Evolutionary conservation across 1,140 invertebrate genomes (phyloP), one percentile per base, ranked within the genome.

Genomic region (Hypothenemus hampei): DNA sequence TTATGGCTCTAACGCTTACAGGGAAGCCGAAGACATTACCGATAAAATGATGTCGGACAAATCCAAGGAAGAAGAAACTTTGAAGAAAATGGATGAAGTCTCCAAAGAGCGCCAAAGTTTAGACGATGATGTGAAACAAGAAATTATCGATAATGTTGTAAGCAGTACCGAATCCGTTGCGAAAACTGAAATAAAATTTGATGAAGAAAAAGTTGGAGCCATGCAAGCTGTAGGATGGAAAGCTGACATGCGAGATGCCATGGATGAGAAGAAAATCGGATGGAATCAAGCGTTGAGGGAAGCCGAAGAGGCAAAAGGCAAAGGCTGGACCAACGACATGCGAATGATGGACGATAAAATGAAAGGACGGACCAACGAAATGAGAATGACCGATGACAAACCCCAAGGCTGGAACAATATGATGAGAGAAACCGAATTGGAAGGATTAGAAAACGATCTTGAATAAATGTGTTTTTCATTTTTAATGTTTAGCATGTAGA

Each of bases 21-120:
- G 56, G 24, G 20, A 23, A n/a, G 43, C 33, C 33, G 58, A 43
- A 3, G 13, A 35, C 15, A 13, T 13, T 19, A 31, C 49, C 7
- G 43, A 31, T 20, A 49, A 19, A 15, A 49, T 35, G n/a, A 48
- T 41, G 10, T 53, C 35, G n/a, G 46, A 44, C n/a, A 48, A 52
- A 4, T 52, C 60, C 13, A 67, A 65, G 39, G 60, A 64, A 46
- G 43, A 43, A 10, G 59, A 62, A 20, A 65, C 63, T 1, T 24
- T 60, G 21, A 45, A 64, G 20, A 61, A 59, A 31, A 64, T 67
- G 59, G 54, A 61, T 16, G 37, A 62, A 41, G 51, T 64, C 13
- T 6, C 58, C 8, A 52, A 65, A 39, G 50, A 61, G 40, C 51
- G 59, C 8, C 29, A 37, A 15, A 37, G 40, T 13, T 11, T 20